Evolutionary conservation across 2,113 vertebrate species (phyloP), one percentile per base, ranked within the genome.

Genomic region (Gallinago media): DNA sequence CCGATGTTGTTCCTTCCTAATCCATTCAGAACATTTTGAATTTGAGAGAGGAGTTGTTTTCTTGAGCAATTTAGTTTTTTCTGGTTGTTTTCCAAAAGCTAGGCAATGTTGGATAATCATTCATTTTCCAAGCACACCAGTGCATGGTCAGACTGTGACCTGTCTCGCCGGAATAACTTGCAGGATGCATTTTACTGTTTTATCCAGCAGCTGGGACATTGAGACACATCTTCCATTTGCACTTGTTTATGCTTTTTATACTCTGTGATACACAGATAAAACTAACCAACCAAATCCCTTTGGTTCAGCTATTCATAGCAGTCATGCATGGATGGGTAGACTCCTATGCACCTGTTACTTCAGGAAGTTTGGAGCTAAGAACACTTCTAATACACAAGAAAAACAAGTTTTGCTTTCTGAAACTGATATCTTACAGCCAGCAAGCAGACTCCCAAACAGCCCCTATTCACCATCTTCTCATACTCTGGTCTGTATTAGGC

Each of bases 81-180:
- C 94, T 96, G 95, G 89, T 86, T 72, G 68, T 67, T 87, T 96
- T 94, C 96, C 95, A 97, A 87, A 94, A 91, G 61, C 85, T 85
- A 94, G 70, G 84, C 94, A 85, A 95, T 62, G 40, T 75, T 78
- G 88, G 82, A 95, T 93, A 95, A 81, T 63, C 68, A 52, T 74
- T 88, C 52, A 36, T 95, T 94, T 97, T 97, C 95, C 94, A 94
- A 91, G 66, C 44, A 84, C 65, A 96, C 84, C 56, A 81, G 76
- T 68, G 52, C 84, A 85, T 96, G 93, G 68, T 87, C 86, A 96
- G 91, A 73, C 92, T 94, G 89, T 95, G 93, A 95, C 72, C 88
- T 70, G 52, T 92, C 82, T 66, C 82, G 74, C 72, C 93, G 85
- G 68, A 92, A 72, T 49, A 78, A 73, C 25, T 81, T 75, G 23